Evolutionary conservation across 2,113 vertebrate genomes (phyloP).

Genomic region (Jacana jacana): DNA sequence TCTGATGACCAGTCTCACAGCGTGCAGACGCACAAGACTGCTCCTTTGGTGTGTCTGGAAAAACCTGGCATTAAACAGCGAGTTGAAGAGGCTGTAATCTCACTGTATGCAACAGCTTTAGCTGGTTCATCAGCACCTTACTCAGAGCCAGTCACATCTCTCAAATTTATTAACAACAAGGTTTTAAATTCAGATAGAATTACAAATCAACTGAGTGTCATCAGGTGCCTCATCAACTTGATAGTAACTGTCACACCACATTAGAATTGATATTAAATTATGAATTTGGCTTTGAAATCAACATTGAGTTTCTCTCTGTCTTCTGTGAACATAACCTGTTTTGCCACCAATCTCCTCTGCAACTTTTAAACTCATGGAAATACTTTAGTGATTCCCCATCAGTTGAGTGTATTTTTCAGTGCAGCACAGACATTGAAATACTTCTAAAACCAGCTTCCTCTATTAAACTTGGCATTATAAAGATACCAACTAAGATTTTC

Average conservation of each 20-base stretch:
- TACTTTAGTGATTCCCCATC: background rate
- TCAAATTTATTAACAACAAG: background rate
- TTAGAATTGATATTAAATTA: background rate
- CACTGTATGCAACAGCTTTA: background rate
- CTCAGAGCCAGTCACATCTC: background rate
- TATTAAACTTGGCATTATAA: background rate
- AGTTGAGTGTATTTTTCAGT: background rate
- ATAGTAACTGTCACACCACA: background rate
- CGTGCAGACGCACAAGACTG: background rate
- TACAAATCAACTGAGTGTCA: background rate
- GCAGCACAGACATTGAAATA: background rate
- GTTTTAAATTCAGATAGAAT: background rate
- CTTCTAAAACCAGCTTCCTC: background rate
- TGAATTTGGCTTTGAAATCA: background rate
- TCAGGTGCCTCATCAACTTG: background rate
- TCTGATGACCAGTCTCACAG: background rate
- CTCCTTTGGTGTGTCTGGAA: background rate
- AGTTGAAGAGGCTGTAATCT: background rate
- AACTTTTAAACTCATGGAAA: background rate
- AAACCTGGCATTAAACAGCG: background rate
- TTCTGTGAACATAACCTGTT: background rate
- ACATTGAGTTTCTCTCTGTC: background rate
- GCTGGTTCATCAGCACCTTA: background rate
- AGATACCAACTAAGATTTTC: background rate
- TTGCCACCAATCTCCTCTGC: background rate